A percentile compares a stretch with the other conserved stretches of the same genome.
Evolutionary conservation across 2,888 invertebrate species (phyloP).

Genomic region (Apodemia hepburni): DNA sequence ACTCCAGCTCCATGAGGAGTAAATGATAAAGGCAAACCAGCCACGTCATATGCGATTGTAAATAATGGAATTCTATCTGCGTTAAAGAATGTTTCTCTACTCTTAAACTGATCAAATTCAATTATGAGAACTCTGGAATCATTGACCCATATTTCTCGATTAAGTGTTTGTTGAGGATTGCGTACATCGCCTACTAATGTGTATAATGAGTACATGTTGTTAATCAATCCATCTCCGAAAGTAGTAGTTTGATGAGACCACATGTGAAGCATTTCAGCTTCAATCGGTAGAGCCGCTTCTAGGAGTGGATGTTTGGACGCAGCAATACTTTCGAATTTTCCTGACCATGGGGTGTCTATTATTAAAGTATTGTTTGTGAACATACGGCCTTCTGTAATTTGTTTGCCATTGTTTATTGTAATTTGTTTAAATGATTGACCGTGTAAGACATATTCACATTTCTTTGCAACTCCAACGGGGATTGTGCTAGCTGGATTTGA

Average conservation of each 20-base stretch:
- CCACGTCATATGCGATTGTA: conserved; percentile 92
- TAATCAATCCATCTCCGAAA: conserved; percentile 87
- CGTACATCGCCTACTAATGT: conserved; percentile 92
- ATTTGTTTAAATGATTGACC: conserved; percentile 84
- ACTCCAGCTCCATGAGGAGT: conserved; percentile 89
- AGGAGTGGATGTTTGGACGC: conserved; percentile 90
- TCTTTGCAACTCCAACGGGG: conserved; percentile 77
- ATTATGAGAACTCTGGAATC: conserved; percentile 93
- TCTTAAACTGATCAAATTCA: conserved; percentile 95
- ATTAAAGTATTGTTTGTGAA: conserved; percentile 89
- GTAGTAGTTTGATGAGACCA: conserved; percentile 91
- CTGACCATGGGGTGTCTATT: conserved; percentile 87
- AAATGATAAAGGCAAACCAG: conserved; percentile 93
- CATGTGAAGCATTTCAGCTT: conserved; percentile 94
- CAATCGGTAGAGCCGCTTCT: conserved; percentile 91
- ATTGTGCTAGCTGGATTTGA: conserved; percentile 76
- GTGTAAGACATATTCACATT: conserved; percentile 81
- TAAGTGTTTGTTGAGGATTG: conserved; percentile 91
- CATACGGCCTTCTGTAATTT: conserved; percentile 87
- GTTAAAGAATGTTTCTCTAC: conserved; percentile 94
- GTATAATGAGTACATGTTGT: conserved; percentile 90
- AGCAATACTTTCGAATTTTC: conserved; percentile 87
- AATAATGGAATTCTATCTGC: conserved; percentile 90
- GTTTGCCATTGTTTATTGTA: conserved; percentile 84
- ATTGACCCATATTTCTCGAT: conserved; percentile 94